Evolutionary conservation across 2,888 invertebrate species (phyloP), one percentile per base, ranked within the genome.

Genomic region (Macrostomum cliftonense): DNA sequence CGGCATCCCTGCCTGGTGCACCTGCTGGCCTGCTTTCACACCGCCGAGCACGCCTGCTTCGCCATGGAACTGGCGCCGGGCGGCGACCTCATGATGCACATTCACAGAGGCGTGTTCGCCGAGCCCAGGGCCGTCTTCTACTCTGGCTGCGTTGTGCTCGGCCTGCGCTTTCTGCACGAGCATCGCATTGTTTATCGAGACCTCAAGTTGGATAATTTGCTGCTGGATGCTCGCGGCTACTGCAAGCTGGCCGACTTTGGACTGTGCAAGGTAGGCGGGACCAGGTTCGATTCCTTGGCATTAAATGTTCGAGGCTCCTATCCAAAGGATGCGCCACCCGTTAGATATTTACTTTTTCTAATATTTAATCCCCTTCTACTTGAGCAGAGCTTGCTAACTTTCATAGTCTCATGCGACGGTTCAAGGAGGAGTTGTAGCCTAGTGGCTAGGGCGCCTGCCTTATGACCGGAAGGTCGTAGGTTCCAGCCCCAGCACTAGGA

Each of bases 21-120:
- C 73, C 74, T 99, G 58, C 93, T 91, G 74, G 87, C 95, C 53
- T 97, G 95, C 73, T 97, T 95, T 74, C 97, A 97, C 74, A 95
- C 95, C 12, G 16, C 80, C 79, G 80, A 85, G 67, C 95, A 97
- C 73, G 95, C 95, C 42, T 93, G 95, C 73, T 97, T 97, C 75
- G 95, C 95, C 42, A 77, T 97, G 95, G 97, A 97, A 72, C 97
- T 97, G 74, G 93, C 93, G 45, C 89, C 89, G 59, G 95, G 95
- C 52, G 95, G 95, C 49, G 95, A 95, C 74, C 78, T 97, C 57
- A 97, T 95, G 95, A 93, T 97, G 87, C 97, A 99, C 74, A 97
- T 97, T 61, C 97, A 97, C 72, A 88, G 91, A 42, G 95, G 97
- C 71, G 93, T 93, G 42, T 99, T 97, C 74, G 16, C 40, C 9